Percentiles rank a stretch among this genome's conserved stretches.
phyloP scores from a whole-genome alignment of 2,888 invertebrate species.

The Lochmaea capreae region DNA sequence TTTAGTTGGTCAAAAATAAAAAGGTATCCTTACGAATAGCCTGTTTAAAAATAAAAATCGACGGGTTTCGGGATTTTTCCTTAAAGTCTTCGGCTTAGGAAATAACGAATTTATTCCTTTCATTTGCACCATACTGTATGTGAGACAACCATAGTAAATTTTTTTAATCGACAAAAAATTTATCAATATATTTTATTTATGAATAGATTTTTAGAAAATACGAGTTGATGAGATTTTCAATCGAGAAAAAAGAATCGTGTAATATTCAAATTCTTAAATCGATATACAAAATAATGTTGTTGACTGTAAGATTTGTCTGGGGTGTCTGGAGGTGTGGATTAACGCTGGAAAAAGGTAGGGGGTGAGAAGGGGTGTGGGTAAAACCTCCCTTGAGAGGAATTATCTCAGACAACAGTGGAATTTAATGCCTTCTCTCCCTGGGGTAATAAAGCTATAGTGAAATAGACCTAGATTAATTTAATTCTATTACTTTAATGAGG shows the following conservation, averaged over 20 bases:
- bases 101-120: no score
- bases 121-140: no score
- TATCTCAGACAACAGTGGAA: constrained; percentile 63
- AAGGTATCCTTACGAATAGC: no score
- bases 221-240: no score
- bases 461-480: constrained; percentile 68
- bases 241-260: not conserved
- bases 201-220: no score
- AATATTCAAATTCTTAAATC: constrained; percentile 3
- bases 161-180: no score
- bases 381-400: constrained; percentile 63
- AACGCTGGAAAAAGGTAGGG: constrained; percentile 47
- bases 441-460: constrained; percentile 62
- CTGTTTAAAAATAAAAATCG: no score
- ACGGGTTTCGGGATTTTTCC: no score
- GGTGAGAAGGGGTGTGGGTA: constrained; percentile 50
- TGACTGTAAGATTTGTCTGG: constrained; percentile 40
- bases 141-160: no score
- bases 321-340: constrained; percentile 52
- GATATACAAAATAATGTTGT: constrained; percentile 29
- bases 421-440: constrained; percentile 61
- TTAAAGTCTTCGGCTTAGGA: no score
- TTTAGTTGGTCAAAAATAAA: no score
- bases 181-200: no score
- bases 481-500: constrained; percentile 71